Evolutionary conservation across 2,888 invertebrate genomes (phyloP), one percentile per base, ranked within the genome.

Genomic region (Pseudococcus viburni): DNA sequence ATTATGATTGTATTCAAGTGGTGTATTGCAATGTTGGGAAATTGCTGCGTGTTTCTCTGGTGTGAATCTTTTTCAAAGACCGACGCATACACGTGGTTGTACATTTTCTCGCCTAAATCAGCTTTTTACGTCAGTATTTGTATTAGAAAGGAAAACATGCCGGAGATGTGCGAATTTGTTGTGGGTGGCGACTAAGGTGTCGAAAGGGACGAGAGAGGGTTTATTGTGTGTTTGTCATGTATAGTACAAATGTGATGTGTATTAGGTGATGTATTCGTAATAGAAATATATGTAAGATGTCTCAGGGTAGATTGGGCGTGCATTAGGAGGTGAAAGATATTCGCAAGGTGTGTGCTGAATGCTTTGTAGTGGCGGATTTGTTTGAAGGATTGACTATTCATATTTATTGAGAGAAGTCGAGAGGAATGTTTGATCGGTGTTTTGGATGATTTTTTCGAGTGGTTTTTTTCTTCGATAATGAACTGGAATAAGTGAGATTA

Each of bases 41-140:
- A 64, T 64, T 64, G 64, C 26, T 33, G 3, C 26, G 26, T 33
- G 26, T 33, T 33, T 33, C 26, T 33, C 17, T 22, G 39, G 39
- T 77, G 77, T 77, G 77, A 77, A 51, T 51, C 51, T 11, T 46
- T 8, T 46, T 46, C 9, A 46, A 46, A 46, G 46, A 46, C 51
- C 51, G 17, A 51, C 51, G 17, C 46, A 8, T 77, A 77, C 77
- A 77, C 77, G 77, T 77, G 77, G 77, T 77, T 15, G 51, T 17
- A 8, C 22, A 17, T 77, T 77, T 77, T 77, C 26, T 77, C 77
- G 51, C 15, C 0, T 9, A 77, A 39, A 77, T 77, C 77, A 77
- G 77, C 77, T 77, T 77, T 51, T 51, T 51, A 51, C 17, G 51
- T 51, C 12, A 11, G 46, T 73, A 73, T 22, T 73, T 73, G 7